Evolutionary conservation across 2,888 invertebrate species (phyloP), one percentile per base, ranked within the genome.

Genomic region (Temnothorax unifasciatus): DNA sequence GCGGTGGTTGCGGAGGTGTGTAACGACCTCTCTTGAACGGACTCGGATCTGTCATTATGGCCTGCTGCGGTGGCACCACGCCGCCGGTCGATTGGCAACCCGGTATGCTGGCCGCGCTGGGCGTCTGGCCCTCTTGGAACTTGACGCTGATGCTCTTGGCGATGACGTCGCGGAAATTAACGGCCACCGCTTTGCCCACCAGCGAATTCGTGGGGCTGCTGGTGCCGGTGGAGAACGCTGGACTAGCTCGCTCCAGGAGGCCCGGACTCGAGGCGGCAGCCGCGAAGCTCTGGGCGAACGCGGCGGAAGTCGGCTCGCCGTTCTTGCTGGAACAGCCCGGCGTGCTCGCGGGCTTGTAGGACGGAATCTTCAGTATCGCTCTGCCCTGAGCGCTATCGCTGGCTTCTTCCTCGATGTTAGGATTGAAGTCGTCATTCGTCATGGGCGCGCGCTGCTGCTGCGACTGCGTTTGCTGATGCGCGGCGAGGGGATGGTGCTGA

Each of bases 281-380:
- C 25, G 92, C 94, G 83, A 93, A 93, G 69, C 92, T 92, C 71
- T 93, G 93, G 18, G 92, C 93, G 77, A 93, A 92, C 50, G 93
- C 93, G 13, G 91, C 92, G 82, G 92, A 92, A 21, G 92, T 93
- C 63, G 93, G 92, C 83, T 93, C 92, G 83, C 94, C 93, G 91
- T 94, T 94, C 89, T 94, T 94, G 89, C 93, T 94, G 68, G 94
- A 93, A 85, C 93, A 93, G 73, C 93, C 93, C 81, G 92, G 92
- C 87, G 93, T 93, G 82, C 89, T 93, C 85, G 93, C 94, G 91
- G 98, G 97, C 95, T 97, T 97, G 96, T 97, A 98, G 96, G 98
- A 98, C 96, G 98, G 98, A 96, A 98, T 98, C 96, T 98, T 98
- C 93, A 98, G 97, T 95, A 98, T 98, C 95, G 98, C 97, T 92